Conservation (phyloP, 1,140 invertebrate species). For the Temnothorax curvispinosus region DNA sequence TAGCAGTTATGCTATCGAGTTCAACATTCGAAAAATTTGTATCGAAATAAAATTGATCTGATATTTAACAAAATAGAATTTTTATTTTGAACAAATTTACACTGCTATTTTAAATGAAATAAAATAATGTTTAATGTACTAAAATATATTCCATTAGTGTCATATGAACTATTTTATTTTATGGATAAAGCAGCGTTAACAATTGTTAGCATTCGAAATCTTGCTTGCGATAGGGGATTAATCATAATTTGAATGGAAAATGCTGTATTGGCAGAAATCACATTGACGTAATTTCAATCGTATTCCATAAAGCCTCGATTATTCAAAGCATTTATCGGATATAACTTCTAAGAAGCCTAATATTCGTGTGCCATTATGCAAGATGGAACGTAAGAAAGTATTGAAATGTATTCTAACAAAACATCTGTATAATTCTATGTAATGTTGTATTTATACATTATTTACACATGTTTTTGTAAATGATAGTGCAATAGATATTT, state of each 20-base stretch:
- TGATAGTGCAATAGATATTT: no score
- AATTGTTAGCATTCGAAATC: conserved; percentile 23
- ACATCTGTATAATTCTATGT: no score
- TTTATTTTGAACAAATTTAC: background rate
- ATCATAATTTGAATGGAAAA: conserved; percentile 32
- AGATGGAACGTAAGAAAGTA: background rate
- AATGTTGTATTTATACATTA: no score
- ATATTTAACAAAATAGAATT: conserved; percentile 11
- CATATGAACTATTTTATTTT: conserved; percentile 2
- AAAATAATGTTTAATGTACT: background rate
- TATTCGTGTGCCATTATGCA: background rate
- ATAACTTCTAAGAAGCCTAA: background rate
- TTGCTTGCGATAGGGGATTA: conserved; percentile 16
- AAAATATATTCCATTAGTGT: background rate
- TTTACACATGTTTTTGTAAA: no score
- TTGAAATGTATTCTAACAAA: no score
- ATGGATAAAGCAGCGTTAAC: conserved; percentile 9
- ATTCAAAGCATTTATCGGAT: conserved; percentile 41
- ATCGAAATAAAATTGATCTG: background rate
- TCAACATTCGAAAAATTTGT: background rate
- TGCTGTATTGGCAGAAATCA: conserved; percentile 52
- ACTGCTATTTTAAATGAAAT: background rate
- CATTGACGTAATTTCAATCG: conserved; percentile 7
- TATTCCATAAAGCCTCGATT: conserved; percentile 23
- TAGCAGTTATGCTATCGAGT: background rate